Base-by-base conservation (phyloP, 2,797 vertebrate species). In the Cynodonichthys magdalenae region DNA sequence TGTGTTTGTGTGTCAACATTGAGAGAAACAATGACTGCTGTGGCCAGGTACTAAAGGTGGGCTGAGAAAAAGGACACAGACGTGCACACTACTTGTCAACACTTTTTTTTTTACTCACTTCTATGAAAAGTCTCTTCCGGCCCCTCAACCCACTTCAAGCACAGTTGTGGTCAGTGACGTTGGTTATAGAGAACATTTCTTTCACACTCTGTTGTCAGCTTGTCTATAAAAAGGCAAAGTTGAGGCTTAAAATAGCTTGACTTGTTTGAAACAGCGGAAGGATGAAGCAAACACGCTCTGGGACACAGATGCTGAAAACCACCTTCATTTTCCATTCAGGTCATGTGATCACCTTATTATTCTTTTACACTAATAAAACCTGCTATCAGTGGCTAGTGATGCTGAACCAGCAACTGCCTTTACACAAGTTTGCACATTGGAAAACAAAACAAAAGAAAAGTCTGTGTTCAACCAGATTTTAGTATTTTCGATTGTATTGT, bases 261-360 rank as follows among this genome's bases (percentile, higher is more conserved):
- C 72, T 87, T 89, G 86, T 90, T 88, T 90, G 77, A 89, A 87
- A 89, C 86, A 87, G 85, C 76, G 80, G 90, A 90, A 92, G 90
- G 87, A 87, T 83, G 83, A 90, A 83, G 84, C 84, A 90, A 89
- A 91, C 86, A 82, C 81, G 62, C 79, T 81, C 61, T 80, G 81
- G 79, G 74, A 67, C 76, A 71, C 85, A 88, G 81, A 84, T 80
- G 81, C 80, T 77, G 80, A 88, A 90, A 86, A 90, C 87, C 86
- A 77, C 80, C 78, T 87, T 81, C 79, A 84, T 83, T 89, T 90
- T 91, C 90, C 90, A 85, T 77, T 82, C 48, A 61, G 71, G 60
- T 83, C 87, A 83, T 56, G 70, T 81, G 85, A 80, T 54, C 44
- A 39, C 39, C 70, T 74, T 86, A 79, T 81, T 84, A 50, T 77